Evolutionary conservation across 2,113 vertebrate species (phyloP).

Genomic region (Marcusenius ussheri): DNA sequence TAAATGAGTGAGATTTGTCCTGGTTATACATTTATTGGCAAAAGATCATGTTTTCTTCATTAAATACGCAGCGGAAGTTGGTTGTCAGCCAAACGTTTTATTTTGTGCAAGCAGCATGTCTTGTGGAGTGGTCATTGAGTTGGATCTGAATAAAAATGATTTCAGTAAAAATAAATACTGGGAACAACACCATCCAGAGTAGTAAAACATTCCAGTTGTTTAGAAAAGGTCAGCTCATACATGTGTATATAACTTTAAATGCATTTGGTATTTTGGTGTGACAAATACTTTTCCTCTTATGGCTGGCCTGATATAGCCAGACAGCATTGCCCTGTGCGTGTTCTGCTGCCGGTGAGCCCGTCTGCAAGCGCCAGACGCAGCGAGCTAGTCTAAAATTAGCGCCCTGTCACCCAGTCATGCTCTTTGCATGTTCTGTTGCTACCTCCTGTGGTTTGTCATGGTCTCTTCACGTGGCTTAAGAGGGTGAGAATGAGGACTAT

Average conservation of each 20-base stretch:
- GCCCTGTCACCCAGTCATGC: not conserved
- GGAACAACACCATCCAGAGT: not conserved
- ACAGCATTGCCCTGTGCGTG: not conserved
- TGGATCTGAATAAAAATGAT: not conserved
- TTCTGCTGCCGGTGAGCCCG: not conserved
- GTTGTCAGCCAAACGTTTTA: not conserved
- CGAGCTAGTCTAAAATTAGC: constrained; percentile 20
- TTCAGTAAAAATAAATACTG: not conserved
- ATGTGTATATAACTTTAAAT: not conserved
- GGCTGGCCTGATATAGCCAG: not conserved
- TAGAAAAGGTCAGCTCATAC: not conserved
- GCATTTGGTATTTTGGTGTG: not conserved
- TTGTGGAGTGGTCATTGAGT: not conserved
- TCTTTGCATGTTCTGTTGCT: not conserved
- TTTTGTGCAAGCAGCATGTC: not conserved
- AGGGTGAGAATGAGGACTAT: not conserved
- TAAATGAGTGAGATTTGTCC: not conserved
- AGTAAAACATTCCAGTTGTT: not conserved
- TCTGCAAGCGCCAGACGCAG: not conserved
- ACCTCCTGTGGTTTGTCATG: not conserved
- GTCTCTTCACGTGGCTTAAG: not conserved
- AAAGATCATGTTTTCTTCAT: not conserved
- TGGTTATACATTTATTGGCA: not conserved
- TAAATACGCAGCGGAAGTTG: not conserved
- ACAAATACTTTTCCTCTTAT: not conserved